These are phyloP conservation scores for Brenthis daphne DNA, from an alignment of 2,888 invertebrate species.

Conservation along the genomic window DNA sequence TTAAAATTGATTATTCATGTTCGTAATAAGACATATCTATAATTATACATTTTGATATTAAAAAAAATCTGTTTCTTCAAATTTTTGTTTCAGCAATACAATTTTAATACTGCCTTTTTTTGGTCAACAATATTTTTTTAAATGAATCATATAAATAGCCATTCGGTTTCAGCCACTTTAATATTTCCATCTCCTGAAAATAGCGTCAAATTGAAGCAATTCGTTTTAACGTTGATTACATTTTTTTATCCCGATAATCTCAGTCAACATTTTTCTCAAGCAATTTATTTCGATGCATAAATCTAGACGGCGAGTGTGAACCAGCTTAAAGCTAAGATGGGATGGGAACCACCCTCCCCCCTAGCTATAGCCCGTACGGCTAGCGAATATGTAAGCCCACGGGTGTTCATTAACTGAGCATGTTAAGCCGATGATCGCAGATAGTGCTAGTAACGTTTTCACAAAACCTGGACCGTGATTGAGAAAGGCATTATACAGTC, in stretches of 20 bases:
- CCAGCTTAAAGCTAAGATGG: slow-evolving; percentile 40
- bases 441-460: slow-evolving; percentile 39
- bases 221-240: slow-evolving; percentile 18
- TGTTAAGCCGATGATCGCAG: slow-evolving; percentile 67
- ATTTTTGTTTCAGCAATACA: too few relatives aligned
- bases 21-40: too few relatives aligned
- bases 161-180: slow-evolving; percentile 8
- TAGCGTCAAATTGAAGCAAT: slow-evolving; percentile 17
- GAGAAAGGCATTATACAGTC: slow-evolving; percentile 40
- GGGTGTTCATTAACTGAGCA: slow-evolving; percentile 72
- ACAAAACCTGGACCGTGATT: slow-evolving; percentile 45
- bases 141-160: slow-evolving; percentile 3
- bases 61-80: too few relatives aligned
- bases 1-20: too few relatives aligned
- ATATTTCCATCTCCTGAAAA: slow-evolving; percentile 14
- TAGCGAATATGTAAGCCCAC: slow-evolving; percentile 63
- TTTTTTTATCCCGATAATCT: slow-evolving; percentile 25
- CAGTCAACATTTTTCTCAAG: slow-evolving; percentile 34
- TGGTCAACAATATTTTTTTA: neutral
- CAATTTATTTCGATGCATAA: slow-evolving; percentile 40
- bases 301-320: slow-evolving; percentile 49
- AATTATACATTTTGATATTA: too few relatives aligned
- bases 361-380: slow-evolving; percentile 42
- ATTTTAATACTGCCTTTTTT: too few relatives aligned
- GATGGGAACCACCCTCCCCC: slow-evolving; percentile 41